Percentiles rank a stretch among this genome's conserved stretches.
These are phyloP conservation scores for Amiota minor DNA, from an alignment of 2,888 invertebrate species.

Conservation along the genomic window DNA sequence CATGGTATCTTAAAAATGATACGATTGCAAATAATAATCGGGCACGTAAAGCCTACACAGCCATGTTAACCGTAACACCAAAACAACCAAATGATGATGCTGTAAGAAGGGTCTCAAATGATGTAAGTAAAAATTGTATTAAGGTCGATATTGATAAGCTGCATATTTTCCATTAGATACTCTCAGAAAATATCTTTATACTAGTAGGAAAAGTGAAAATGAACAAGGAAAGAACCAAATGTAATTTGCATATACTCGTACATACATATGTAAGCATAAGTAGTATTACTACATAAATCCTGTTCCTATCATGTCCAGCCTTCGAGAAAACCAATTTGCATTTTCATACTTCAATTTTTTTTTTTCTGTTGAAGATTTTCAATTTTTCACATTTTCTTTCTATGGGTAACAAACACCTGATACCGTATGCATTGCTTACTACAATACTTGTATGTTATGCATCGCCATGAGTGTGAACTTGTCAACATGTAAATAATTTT, in stretches of 20 bases:
- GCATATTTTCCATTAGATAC: too few species aligned
- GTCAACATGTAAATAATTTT: neutral
- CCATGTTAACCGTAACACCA: conserved; percentile 90
- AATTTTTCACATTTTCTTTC: neutral
- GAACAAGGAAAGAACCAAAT: neutral
- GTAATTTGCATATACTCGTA: neutral
- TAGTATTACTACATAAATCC: too few species aligned
- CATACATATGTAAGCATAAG: too few species aligned
- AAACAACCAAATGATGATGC: conserved; percentile 85
- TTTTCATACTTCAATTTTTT: conserved; percentile 1
- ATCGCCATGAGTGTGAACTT: neutral
- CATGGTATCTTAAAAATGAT: conserved; percentile 90
- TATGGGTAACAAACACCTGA: neutral
- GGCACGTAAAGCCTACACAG: conserved; percentile 88
- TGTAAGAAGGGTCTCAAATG: conserved; percentile 83
- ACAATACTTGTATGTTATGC: neutral
- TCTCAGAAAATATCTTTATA: too few species aligned
- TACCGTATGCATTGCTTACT: neutral
- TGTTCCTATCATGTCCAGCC: too few species aligned
- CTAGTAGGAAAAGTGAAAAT: too few species aligned
- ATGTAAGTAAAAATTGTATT: conserved; percentile 74
- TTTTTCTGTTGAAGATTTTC: neutral
- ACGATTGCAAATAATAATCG: conserved; percentile 85
- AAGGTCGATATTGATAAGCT: too few species aligned
- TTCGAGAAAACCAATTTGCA: neutral